Base-by-base conservation (phyloP, 2,888 invertebrate genomes). In the Cephus pygmeus region DNA sequence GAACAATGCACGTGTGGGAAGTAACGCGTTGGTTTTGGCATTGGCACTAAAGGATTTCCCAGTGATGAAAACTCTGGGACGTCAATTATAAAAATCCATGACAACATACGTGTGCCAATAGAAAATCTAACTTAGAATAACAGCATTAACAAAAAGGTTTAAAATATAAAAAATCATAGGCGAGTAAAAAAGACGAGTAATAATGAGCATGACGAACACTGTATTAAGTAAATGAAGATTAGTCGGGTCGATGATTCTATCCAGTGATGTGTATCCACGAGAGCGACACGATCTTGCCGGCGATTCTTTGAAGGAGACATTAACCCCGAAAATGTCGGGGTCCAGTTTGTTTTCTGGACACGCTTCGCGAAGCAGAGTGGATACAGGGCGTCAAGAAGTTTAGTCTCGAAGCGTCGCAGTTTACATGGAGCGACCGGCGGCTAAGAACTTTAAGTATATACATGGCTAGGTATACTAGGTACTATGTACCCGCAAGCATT, bases 21-120 rank as follows among this genome's bases (percentile, higher is more conserved):
- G 82, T 78, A 56, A 78, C 83, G 86, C 86, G 87, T 86, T 87
- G 87, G 86, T 85, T 88, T 84, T 86, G 85, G 87, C 87, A 87
- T 88, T 88, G 88, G 83, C 85, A 85, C 83, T 82, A 85, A 86
- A 86, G 85, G 78, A 69, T 77, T 73, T 73, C 71, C 31, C 79
- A 73, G 56, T 56, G 56, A 56, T 23, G 56, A 56, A 56, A 56
- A 56, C 9, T 23, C 56, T 56, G 23, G 56, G 56, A 23, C 9
- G 9, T 56, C 56, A 6, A 23, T 56, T 56, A 56, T 56, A 23
- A 56, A 56, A 23, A 56, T 9, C 23, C 15, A 56, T 56, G 23
- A 56, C 56, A 56, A 23, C 6, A 56, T 23, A 6, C 23, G 23
- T 56, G 23, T 56, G 56, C 9, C 23, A 56, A 56, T 56, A 23